These are phyloP conservation scores for Crotalus viridis DNA, from an alignment of 2,113 vertebrate genomes.

Conservation along the genomic window DNA sequence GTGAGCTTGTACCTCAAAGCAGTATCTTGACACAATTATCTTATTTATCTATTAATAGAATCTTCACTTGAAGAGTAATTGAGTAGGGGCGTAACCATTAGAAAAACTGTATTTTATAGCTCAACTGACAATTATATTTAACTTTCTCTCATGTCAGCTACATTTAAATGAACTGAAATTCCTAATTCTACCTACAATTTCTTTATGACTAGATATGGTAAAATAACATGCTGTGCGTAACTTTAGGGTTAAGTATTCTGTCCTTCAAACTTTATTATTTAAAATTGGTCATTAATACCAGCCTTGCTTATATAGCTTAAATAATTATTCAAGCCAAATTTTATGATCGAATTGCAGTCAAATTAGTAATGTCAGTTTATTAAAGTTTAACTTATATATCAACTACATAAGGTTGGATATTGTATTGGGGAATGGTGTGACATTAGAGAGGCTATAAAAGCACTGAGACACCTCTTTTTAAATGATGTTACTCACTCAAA, in stretches of 20 bases:
- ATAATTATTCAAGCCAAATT: slow-evolving; percentile 39
- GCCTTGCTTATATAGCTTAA: background rate
- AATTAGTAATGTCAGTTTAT: slow-evolving; percentile 26
- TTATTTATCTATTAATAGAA: background rate
- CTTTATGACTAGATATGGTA: background rate
- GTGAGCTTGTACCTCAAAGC: background rate
- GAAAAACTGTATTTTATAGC: background rate
- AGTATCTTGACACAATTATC: background rate
- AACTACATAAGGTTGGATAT: background rate
- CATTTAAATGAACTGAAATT: background rate
- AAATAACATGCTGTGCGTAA: background rate
- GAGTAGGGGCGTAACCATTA: background rate
- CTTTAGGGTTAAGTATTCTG: background rate
- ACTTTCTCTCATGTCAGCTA: background rate
- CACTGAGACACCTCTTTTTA: background rate
- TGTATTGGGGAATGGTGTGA: background rate
- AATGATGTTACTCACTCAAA: slow-evolving; percentile 4
- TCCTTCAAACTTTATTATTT: slow-evolving; percentile 1
- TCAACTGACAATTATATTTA: background rate
- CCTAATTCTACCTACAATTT: background rate
- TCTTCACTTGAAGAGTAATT: background rate
- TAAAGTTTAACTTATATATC: slow-evolving; percentile 31
- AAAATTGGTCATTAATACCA: slow-evolving; percentile 28
- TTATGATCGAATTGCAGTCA: slow-evolving; percentile 41
- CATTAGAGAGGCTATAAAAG: background rate